Evolutionary conservation across 2,797 vertebrate genomes (phyloP), one percentile per base, ranked within the genome.

Genomic region (Fistularia tabacaria): DNA sequence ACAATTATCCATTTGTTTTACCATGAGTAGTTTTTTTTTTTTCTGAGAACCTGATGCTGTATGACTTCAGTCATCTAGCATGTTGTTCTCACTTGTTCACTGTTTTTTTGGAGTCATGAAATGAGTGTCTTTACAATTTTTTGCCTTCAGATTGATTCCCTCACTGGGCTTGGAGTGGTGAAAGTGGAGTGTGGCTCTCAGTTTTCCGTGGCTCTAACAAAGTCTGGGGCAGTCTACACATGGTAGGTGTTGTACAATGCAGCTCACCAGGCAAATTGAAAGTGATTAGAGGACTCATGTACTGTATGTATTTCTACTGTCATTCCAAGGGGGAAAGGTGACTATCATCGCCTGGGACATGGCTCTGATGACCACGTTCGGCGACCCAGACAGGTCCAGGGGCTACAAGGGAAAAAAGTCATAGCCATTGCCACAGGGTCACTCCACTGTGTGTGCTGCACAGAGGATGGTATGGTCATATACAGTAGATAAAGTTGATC

Each of bases 121-220:
- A 12, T 11, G 7, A 45, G 14, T 45, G 9, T 3, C 13, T 45
- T 45, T 6, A 45, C 13, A 7, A 6, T 44, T 50, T 57, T 13
- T 46, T 47, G 13, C 55, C 45, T 70, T 57, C 74, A 99, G 97
- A 99, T 99, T 12, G 97, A 99, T 81, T 99, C 96, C 45, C 92
- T 99, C 39, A 95, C 95, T 0, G 96, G 95, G 14, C 91, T 99
- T 41, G 97, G 97, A 5, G 97, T 99, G 54, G 83, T 95, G 70
- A 99, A 98, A 90, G 97, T 99, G 59, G 97, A 99, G 79, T 99
- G 97, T 51, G 97, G 97, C 62, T 99, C 97, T 52, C 97, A 98
- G 71, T 99, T 99, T 84, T 99, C 97, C 38, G 97, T 99, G 13
- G 93, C 97, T 39, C 94, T 99, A 38, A 98, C 95, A 2, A 98